Evolutionary conservation across 2,888 invertebrate species (phyloP).

Genomic region (Auanema sp.): DNA sequence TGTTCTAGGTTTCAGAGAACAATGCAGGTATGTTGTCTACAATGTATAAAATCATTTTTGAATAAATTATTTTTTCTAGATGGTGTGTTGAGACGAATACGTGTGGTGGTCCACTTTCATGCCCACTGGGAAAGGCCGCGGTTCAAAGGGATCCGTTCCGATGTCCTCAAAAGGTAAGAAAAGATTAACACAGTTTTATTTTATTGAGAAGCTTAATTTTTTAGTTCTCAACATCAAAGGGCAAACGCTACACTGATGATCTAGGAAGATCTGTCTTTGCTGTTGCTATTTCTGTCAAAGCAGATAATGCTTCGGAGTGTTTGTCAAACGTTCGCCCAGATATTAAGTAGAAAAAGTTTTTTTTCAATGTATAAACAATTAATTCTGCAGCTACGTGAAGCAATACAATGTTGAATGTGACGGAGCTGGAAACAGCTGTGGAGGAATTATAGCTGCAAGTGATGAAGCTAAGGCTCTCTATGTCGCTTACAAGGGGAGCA

Average conservation of each 20-base stretch:
- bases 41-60: neutral
- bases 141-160: conserved; percentile 61
- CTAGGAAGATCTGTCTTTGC: conserved; percentile 60
- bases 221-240: conserved; percentile 42
- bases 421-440: conserved; percentile 47
- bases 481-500: conserved; percentile 59
- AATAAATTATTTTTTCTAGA: conserved; percentile 26
- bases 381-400: conserved; percentile 37
- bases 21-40: conserved; percentile 50
- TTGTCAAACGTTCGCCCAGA: conserved; percentile 57
- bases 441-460: conserved; percentile 56
- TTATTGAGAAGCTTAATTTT: conserved; percentile 6
- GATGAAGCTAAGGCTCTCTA: conserved; percentile 60
- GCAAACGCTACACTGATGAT: conserved; percentile 60
- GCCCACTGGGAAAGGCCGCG: conserved; percentile 56
- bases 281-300: conserved; percentile 50
- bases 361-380: neutral
- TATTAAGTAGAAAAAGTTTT: conserved; percentile 40
- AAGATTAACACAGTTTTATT: conserved; percentile 15
- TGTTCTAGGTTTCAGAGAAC: conserved; percentile 60
- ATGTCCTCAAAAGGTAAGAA: conserved; percentile 52
- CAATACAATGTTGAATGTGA: conserved; percentile 61
- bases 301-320: conserved; percentile 52
- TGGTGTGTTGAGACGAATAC: conserved; percentile 57
- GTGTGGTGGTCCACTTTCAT: conserved; percentile 60